Evolutionary conservation across 2,888 invertebrate species (phyloP).

Genomic region (Eilema caniola): DNA sequence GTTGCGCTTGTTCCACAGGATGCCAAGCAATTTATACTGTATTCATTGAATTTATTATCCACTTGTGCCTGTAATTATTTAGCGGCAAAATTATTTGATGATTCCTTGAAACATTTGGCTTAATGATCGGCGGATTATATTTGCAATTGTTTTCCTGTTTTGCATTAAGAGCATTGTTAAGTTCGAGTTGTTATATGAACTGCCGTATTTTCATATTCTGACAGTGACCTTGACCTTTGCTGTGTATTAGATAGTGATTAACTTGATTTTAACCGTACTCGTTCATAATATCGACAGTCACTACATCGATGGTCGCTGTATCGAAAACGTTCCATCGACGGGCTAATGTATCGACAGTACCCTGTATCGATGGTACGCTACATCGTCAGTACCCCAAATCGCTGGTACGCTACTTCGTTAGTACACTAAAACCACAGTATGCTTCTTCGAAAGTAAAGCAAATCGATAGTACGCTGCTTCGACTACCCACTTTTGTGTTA

Average conservation of each 20-base stretch:
- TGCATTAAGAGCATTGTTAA: constrained; percentile 1
- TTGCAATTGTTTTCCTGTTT: constrained; percentile 19
- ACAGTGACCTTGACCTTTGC: neutral
- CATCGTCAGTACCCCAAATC: too few species aligned
- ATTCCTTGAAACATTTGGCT: constrained; percentile 33
- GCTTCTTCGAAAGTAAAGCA: too few species aligned
- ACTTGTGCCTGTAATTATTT: constrained; percentile 48
- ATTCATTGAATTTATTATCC: constrained; percentile 51
- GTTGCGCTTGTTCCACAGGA: constrained; percentile 27
- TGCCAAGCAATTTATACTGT: constrained; percentile 41
- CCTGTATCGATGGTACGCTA: too few species aligned
- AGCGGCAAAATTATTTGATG: constrained; percentile 43
- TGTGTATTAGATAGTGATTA: neutral
- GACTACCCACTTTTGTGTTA: too few species aligned
- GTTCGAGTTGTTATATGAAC: neutral
- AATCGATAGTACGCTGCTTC: too few species aligned
- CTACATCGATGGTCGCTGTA: too few species aligned
- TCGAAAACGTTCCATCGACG: too few species aligned
- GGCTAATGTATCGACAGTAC: too few species aligned
- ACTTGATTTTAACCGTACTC: too few species aligned
- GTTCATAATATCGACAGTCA: too few species aligned
- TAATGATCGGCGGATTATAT: constrained; percentile 34
- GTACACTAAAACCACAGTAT: too few species aligned
- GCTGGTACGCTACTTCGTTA: too few species aligned
- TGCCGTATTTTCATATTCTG: neutral